phyloP scores from a whole-genome alignment of 2,797 vertebrate species.

The Natrix natrix region DNA sequence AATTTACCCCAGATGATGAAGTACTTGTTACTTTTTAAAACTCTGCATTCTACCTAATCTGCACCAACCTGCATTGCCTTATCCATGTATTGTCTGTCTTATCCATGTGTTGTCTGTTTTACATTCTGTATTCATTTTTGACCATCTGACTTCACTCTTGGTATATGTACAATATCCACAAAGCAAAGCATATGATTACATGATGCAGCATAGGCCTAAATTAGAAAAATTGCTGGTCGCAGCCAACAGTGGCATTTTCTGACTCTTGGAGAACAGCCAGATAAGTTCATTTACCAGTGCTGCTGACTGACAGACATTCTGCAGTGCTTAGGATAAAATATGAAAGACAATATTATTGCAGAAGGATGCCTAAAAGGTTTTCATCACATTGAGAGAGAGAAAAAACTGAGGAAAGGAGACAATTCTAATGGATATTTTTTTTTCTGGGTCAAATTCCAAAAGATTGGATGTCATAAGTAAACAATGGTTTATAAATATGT shows the following conservation, averaged over 20 bases:
- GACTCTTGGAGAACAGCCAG: not conserved
- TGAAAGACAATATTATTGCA: constrained; percentile 48
- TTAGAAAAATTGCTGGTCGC: not conserved
- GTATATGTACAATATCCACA: not conserved
- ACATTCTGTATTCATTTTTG: not conserved
- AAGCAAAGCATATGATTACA: not conserved
- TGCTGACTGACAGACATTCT: not conserved
- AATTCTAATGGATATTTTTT: constrained; percentile 75
- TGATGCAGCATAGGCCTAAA: not conserved
- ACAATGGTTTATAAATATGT: constrained; percentile 76
- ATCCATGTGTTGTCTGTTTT: not conserved
- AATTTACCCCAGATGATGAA: not conserved
- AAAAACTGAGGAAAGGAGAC: constrained; percentile 64
- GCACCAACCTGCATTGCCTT: not conserved
- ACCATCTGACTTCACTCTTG: not conserved
- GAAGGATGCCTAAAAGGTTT: constrained; percentile 67
- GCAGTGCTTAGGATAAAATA: not conserved
- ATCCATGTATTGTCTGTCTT: not conserved
- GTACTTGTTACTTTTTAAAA: not conserved
- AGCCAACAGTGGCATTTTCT: not conserved
- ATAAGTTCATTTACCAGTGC: not conserved
- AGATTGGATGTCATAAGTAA: constrained; percentile 74
- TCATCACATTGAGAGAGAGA: constrained; percentile 40
- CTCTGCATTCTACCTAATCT: not conserved
- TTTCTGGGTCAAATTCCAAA: constrained; percentile 73